Conservation (phyloP, 2,888 invertebrate genomes). For the Sminthurinus aureus region DNA sequence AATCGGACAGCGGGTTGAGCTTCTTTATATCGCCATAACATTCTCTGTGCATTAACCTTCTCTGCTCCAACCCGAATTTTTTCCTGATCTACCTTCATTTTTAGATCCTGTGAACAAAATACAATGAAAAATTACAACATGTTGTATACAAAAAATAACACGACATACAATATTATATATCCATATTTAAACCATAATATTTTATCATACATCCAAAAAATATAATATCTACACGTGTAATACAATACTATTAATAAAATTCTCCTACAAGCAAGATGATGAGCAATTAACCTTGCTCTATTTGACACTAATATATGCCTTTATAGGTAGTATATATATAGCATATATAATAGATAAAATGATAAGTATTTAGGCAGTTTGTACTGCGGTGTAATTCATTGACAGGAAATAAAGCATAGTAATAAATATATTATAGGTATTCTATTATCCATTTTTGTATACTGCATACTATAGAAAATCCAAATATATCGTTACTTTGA, state of each 20-base stretch:
- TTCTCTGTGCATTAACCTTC: constrained; percentile 19
- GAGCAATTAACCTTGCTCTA: not conserved
- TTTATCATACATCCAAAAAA: too few relatives aligned
- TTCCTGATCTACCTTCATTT: constrained; percentile 36
- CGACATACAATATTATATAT: not conserved
- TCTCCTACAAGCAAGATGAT: not conserved
- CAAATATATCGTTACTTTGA: too few relatives aligned
- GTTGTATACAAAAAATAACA: not conserved
- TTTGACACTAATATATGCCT: not conserved
- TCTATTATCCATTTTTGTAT: too few relatives aligned
- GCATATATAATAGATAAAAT: too few relatives aligned
- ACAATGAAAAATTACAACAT: not conserved
- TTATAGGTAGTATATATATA: not conserved
- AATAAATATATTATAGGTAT: too few relatives aligned
- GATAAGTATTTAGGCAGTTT: too few relatives aligned
- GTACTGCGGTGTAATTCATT: too few relatives aligned
- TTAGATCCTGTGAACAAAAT: constrained; percentile 9
- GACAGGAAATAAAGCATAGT: too few relatives aligned
- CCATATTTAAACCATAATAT: too few relatives aligned
- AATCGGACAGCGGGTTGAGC: constrained; percentile 25
- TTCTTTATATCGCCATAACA: constrained; percentile 11
- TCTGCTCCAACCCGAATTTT: constrained; percentile 16
- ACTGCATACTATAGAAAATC: too few relatives aligned
- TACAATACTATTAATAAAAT: not conserved
- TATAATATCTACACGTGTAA: too few relatives aligned